These are phyloP conservation scores for Syngnathus acus DNA, from an alignment of 2,797 vertebrate genomes.

Conservation along the genomic window DNA sequence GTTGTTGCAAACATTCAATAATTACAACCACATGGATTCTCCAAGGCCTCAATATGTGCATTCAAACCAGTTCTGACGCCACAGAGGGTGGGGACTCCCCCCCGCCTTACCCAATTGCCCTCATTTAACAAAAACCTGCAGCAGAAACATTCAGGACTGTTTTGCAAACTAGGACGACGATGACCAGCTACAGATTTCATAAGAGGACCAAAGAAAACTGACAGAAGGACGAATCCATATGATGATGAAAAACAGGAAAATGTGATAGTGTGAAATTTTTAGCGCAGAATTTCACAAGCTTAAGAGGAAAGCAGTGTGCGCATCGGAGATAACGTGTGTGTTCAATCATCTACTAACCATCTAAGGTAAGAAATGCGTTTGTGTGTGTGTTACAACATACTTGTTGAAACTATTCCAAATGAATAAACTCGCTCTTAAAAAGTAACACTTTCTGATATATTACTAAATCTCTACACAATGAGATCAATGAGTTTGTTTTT, in stretches of 20 bases:
- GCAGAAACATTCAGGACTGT: conserved; percentile 19
- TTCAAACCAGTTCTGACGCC: conserved; percentile 1
- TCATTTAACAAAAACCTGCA: conserved; percentile 34
- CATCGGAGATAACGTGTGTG: conserved; percentile 35
- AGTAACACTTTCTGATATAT: not conserved
- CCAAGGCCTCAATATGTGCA: not conserved
- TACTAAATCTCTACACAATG: not conserved
- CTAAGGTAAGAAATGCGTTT: conserved; percentile 46
- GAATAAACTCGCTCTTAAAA: too few species aligned
- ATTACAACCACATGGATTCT: conserved; percentile 4
- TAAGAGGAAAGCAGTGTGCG: conserved; percentile 24
- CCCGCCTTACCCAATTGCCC: conserved; percentile 18
- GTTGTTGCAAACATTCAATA: not conserved
- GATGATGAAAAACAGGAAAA: conserved; percentile 45
- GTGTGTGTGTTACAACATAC: not conserved
- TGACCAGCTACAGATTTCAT: conserved; percentile 17
- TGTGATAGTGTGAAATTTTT: conserved; percentile 44
- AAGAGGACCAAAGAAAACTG: conserved; percentile 11
- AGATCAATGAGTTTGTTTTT: not conserved
- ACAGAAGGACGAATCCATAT: conserved; percentile 14
- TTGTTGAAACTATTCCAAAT: not conserved
- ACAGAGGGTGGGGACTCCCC: conserved; percentile 43
- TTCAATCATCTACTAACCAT: conserved; percentile 16
- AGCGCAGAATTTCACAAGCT: conserved; percentile 29
- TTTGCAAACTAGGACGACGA: conserved; percentile 2